Conservation (phyloP, 2,113 vertebrate species). For the Pelecanoides urinatrix region DNA sequence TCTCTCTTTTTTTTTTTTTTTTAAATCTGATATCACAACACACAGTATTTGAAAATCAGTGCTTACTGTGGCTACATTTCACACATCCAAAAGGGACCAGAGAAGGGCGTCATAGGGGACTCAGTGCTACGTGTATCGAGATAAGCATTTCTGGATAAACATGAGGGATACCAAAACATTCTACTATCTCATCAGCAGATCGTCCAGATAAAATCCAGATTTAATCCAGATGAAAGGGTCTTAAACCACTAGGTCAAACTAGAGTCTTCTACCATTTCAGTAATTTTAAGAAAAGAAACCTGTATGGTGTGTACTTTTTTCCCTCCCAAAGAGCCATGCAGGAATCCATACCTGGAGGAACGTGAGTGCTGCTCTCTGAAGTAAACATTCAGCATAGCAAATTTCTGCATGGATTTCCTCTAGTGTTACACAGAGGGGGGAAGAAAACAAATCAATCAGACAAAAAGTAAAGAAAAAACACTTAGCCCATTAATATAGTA, state of each 20-base stretch:
- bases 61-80: neutral
- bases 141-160: neutral
- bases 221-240: neutral
- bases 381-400: slow-evolving; percentile 96
- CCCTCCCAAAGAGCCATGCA: fast-evolving
- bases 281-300: neutral
- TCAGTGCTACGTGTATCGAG: neutral
- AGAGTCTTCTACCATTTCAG: neutral
- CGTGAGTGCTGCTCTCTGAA: slow-evolving; percentile 95
- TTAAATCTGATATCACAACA: neutral
- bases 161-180: neutral
- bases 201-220: neutral
- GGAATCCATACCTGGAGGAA: slow-evolving; percentile 88
- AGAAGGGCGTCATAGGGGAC: neutral
- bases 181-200: neutral
- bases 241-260: neutral
- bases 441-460: neutral
- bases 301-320: too few relatives aligned
- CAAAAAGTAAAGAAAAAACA: neutral
- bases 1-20: too few relatives aligned
- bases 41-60: neutral
- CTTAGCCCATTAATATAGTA: neutral
- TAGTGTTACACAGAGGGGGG: slow-evolving; percentile 16
- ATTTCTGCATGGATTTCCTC: slow-evolving; percentile 98
- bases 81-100: neutral